phyloP scores from a whole-genome alignment of 2,797 vertebrate genomes.

The Tympanoctomys barrerae region DNA sequence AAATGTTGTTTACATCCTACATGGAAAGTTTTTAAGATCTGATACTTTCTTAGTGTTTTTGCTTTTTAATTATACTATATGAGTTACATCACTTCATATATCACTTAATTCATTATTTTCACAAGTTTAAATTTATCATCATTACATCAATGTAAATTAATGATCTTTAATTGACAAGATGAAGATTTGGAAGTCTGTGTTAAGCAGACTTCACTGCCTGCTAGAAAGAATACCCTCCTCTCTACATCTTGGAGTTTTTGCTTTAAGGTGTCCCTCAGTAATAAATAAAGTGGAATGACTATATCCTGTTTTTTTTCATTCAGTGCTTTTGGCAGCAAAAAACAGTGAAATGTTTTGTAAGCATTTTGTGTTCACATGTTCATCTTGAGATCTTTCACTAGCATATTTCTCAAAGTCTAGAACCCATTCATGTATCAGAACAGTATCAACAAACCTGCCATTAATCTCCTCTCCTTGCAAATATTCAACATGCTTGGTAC shows the following conservation, averaged over 20 bases:
- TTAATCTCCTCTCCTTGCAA: not conserved
- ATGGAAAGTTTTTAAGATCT: not conserved
- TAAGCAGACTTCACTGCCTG: not conserved
- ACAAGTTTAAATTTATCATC: conserved; percentile 41
- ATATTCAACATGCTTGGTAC: not conserved
- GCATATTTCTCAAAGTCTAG: not conserved
- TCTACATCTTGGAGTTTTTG: not conserved
- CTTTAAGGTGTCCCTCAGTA: not conserved
- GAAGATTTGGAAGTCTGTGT: conserved; percentile 10
- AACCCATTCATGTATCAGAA: not conserved
- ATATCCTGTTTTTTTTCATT: not conserved
- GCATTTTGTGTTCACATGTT: not conserved
- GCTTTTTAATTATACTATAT: not conserved
- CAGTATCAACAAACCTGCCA: not conserved
- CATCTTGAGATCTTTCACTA: not conserved
- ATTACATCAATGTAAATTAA: not conserved
- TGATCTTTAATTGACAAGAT: not conserved
- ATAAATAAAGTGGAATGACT: not conserved
- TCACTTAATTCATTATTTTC: conserved; percentile 22
- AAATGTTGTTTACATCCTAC: not conserved
- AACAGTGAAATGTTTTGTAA: not conserved
- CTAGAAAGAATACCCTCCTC: not conserved
- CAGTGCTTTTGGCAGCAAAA: not conserved
- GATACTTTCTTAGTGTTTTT: conserved; percentile 4
- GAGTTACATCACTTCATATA: not conserved